Conservation (phyloP, 2,797 vertebrate genomes). For the Cynopterus sphinx region DNA sequence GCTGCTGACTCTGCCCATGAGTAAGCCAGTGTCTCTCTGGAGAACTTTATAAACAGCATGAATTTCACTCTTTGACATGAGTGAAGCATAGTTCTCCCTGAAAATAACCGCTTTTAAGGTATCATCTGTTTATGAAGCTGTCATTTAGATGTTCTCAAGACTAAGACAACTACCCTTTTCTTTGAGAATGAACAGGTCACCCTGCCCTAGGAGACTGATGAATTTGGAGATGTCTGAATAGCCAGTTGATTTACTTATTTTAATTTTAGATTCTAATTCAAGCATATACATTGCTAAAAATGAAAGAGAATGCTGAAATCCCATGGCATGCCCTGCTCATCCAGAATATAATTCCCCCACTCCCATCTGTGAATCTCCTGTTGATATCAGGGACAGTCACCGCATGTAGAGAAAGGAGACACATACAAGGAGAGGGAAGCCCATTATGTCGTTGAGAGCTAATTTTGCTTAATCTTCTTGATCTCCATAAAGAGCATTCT, state of each 20-base stretch:
- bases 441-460: slow-evolving; percentile 76
- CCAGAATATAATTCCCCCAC: slow-evolving; percentile 22
- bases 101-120: slow-evolving; percentile 43
- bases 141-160: slow-evolving; percentile 37
- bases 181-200: slow-evolving; percentile 1
- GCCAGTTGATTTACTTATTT: slow-evolving; percentile 46
- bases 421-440: slow-evolving; percentile 65
- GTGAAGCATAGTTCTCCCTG: slow-evolving; percentile 50
- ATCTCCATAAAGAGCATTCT: slow-evolving; percentile 77
- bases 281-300: slow-evolving; percentile 27
- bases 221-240: slow-evolving; percentile 36
- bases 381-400: slow-evolving; percentile 74
- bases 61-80: slow-evolving; percentile 56
- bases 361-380: slow-evolving; percentile 69
- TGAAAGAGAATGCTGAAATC: slow-evolving; percentile 42
- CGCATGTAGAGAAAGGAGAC: slow-evolving; percentile 58
- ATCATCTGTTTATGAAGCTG: slow-evolving; percentile 16
- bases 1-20: slow-evolving; percentile 62
- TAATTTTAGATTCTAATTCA: slow-evolving; percentile 57
- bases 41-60: slow-evolving; percentile 72
- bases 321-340: slow-evolving; percentile 15
- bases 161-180: not conserved
- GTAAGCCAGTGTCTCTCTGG: slow-evolving; percentile 65
- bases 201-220: slow-evolving; percentile 12
- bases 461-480: slow-evolving; percentile 82